These are phyloP conservation scores for Caenorhabditis japonica DNA, from an alignment of 2,888 invertebrate genomes.

Conservation along the genomic window DNA sequence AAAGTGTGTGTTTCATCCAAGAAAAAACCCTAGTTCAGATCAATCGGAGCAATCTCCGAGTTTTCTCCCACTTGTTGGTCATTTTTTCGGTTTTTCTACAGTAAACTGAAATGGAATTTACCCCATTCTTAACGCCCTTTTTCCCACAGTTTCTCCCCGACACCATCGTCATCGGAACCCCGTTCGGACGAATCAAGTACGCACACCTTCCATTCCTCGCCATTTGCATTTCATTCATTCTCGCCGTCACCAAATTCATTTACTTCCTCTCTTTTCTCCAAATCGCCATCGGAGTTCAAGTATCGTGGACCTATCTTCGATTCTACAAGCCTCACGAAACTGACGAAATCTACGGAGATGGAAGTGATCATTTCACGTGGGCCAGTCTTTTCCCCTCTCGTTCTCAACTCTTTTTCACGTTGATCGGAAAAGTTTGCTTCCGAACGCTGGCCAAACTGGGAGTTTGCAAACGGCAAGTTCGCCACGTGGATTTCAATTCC, in stretches of 20 bases:
- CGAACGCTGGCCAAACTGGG: constrained; percentile 60
- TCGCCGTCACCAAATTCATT: constrained; percentile 44
- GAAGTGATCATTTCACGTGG: constrained; percentile 76
- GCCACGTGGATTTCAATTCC: constrained; percentile 66
- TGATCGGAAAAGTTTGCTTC: constrained; percentile 65
- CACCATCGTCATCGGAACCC: constrained; percentile 71
- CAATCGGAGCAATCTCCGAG: too few species aligned
- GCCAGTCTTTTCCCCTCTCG: constrained; percentile 73
- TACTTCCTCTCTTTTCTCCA: constrained; percentile 54
- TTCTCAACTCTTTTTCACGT: constrained; percentile 64
- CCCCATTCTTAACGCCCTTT: too few species aligned
- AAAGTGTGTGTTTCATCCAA: too few species aligned
- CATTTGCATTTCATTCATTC: constrained; percentile 48
- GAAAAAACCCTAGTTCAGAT: too few species aligned
- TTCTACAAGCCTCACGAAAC: constrained; percentile 69
- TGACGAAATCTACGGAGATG: constrained; percentile 69
- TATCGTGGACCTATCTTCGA: constrained; percentile 75
- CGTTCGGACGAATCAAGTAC: constrained; percentile 73
- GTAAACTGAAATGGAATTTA: too few species aligned
- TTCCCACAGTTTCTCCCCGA: constrained; percentile 73
- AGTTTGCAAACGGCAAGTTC: constrained; percentile 67
- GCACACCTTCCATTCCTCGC: constrained; percentile 71
- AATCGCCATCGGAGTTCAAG: constrained; percentile 69
- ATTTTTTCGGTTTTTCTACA: too few species aligned
- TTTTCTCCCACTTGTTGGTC: too few species aligned